These are phyloP conservation scores for Corythaixoides concolor DNA, from an alignment of 2,113 vertebrate species.

Conservation along the genomic window DNA sequence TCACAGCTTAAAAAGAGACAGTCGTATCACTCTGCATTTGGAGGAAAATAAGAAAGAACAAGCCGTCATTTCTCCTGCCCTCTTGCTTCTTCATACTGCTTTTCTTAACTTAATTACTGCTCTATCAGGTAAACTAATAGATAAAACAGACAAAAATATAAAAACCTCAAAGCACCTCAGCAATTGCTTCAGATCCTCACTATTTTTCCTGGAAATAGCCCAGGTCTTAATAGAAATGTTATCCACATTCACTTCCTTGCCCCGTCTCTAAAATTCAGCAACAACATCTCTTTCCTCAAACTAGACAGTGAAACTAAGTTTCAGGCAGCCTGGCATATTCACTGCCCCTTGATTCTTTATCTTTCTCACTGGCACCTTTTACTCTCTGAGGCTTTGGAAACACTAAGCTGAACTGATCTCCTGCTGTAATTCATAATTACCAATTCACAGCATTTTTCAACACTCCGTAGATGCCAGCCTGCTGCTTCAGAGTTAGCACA, in stretches of 20 bases:
- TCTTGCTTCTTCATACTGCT: background rate
- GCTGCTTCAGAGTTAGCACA: conserved; percentile 19
- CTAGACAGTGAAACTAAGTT: conserved; percentile 54
- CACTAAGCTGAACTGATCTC: conserved; percentile 66
- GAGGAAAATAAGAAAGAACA: background rate
- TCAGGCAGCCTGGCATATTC: conserved; percentile 63
- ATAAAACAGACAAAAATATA: background rate
- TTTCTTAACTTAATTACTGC: background rate
- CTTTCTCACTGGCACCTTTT: conserved; percentile 68
- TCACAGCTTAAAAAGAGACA: background rate
- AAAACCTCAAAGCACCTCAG: background rate
- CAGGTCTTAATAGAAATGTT: conserved; percentile 17
- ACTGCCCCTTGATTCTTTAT: conserved; percentile 36
- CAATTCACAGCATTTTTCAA: conserved; percentile 49
- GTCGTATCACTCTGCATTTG: background rate
- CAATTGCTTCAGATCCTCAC: background rate
- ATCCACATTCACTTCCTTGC: background rate
- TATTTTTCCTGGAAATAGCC: conserved; percentile 32
- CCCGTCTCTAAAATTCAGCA: background rate
- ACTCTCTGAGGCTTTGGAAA: conserved; percentile 61
- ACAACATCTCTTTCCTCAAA: conserved; percentile 26
- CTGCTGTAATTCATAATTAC: conserved; percentile 61
- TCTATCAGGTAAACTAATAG: background rate
- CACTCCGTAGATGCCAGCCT: background rate
- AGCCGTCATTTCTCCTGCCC: background rate